A percentile compares a stretch with the other conserved stretches of the same genome.
Evolutionary conservation across 2,888 invertebrate species (phyloP).

Genomic region (Xestia ashworthii): DNA sequence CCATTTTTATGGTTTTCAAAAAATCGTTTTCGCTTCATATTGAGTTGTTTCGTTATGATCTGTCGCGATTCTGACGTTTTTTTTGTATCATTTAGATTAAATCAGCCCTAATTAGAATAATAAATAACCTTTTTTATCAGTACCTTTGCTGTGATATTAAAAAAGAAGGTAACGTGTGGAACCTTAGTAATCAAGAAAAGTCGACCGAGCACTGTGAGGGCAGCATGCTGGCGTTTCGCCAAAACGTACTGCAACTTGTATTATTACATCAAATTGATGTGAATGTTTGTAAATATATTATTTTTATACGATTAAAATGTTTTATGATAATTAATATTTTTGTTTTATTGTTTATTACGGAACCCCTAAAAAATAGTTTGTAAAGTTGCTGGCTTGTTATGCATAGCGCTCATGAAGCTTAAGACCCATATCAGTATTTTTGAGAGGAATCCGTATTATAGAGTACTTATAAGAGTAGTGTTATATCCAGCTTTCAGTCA

Average conservation of each 20-base stretch:
- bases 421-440: neutral
- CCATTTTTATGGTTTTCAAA: conserved; percentile 1
- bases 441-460: neutral
- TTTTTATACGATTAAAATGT: conserved; percentile 86
- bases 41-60: conserved; percentile 60
- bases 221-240: conserved; percentile 74
- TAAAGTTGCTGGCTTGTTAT: neutral
- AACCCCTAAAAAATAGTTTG: neutral
- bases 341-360: conserved; percentile 47
- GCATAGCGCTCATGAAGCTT: neutral
- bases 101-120: conserved; percentile 15
- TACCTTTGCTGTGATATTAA: conserved; percentile 39
- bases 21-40: conserved; percentile 46
- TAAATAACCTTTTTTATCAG: conserved; percentile 16
- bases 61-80: conserved; percentile 50
- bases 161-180: conserved; percentile 29
- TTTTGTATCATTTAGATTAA: conserved; percentile 4
- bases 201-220: conserved; percentile 66
- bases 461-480: no score
- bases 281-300: conserved; percentile 89
- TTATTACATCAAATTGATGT: conserved; percentile 89
- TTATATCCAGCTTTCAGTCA: neutral
- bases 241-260: conserved; percentile 80
- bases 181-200: conserved; percentile 46
- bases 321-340: conserved; percentile 75